phyloP scores from a whole-genome alignment of 2,888 invertebrate species.

The Caenorhabditis sp. region DNA sequence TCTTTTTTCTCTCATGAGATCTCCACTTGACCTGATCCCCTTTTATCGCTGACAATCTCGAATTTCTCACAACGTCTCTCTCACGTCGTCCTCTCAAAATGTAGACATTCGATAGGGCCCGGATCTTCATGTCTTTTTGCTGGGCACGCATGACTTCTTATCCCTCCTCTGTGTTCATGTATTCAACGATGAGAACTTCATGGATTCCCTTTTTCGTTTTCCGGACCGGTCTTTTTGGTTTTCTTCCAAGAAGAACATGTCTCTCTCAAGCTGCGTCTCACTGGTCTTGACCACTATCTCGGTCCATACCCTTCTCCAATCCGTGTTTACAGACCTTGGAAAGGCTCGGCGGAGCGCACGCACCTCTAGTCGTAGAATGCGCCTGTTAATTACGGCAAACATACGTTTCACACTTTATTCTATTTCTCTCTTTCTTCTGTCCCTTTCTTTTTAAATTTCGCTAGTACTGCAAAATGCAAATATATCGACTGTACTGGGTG shows the following conservation, averaged over 20 bases:
- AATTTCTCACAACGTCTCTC: conserved; percentile 45
- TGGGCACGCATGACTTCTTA: conserved; percentile 37
- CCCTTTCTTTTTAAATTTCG: conserved; percentile 23
- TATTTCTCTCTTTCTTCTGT: conserved; percentile 23
- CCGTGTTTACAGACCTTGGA: conserved; percentile 61
- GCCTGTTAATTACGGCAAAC: conserved; percentile 66
- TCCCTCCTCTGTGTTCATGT: conserved; percentile 46
- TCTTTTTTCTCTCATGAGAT: not conserved
- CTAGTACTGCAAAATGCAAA: conserved; percentile 46
- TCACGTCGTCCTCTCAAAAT: conserved; percentile 25
- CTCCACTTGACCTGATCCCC: conserved; percentile 32
- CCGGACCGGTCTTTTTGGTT: conserved; percentile 45
- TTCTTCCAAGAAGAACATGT: conserved; percentile 39
- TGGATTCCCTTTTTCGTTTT: conserved; percentile 19
- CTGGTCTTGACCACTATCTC: conserved; percentile 48
- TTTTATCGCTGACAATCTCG: conserved; percentile 47
- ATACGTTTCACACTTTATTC: conserved; percentile 65
- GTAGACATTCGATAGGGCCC: conserved; percentile 40
- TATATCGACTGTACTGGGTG: conserved; percentile 6
- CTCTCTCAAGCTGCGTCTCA: conserved; percentile 29
- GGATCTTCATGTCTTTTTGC: conserved; percentile 28
- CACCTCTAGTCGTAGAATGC: conserved; percentile 32
- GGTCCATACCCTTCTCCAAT: conserved; percentile 25
- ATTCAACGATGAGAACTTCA: conserved; percentile 46
- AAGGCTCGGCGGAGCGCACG: conserved; percentile 54